phyloP scores from a whole-genome alignment of 2,797 vertebrate genomes.

The Urosaurus nigricauda region DNA sequence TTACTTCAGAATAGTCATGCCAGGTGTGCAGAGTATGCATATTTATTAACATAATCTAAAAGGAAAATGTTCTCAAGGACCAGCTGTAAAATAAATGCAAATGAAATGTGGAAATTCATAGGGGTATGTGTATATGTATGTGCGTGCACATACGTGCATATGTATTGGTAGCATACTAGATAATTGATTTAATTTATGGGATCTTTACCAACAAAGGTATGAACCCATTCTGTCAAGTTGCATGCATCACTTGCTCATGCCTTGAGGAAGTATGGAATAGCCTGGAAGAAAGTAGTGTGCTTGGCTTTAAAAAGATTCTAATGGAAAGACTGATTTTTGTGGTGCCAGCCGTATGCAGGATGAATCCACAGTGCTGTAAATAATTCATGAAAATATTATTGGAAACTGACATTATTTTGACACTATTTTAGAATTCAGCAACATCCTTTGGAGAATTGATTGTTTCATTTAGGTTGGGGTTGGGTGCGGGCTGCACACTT shows the following conservation, averaged over 20 bases:
- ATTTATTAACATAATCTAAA: slow-evolving; percentile 39
- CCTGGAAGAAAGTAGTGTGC: slow-evolving; percentile 64
- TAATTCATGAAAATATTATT: slow-evolving; percentile 53
- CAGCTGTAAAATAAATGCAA: slow-evolving; percentile 41
- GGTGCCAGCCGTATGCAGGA: slow-evolving; percentile 58
- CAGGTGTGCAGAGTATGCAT: neutral
- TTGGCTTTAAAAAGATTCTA: slow-evolving; percentile 62
- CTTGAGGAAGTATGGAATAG: slow-evolving; percentile 55
- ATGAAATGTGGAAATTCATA: slow-evolving; percentile 7
- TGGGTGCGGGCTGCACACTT: too few relatives aligned
- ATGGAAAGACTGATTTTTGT: slow-evolving; percentile 67
- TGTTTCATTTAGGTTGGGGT: slow-evolving; percentile 29
- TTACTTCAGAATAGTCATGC: neutral
- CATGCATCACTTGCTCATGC: slow-evolving; percentile 53
- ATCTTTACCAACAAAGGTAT: slow-evolving; percentile 56
- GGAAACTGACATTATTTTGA: slow-evolving; percentile 62
- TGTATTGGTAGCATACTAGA: slow-evolving; percentile 33
- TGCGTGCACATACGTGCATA: accelerated
- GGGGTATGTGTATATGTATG: neutral
- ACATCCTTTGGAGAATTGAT: slow-evolving; percentile 49
- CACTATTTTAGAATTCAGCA: slow-evolving; percentile 65
- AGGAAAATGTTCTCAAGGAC: slow-evolving; percentile 2
- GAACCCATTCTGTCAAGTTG: slow-evolving; percentile 72
- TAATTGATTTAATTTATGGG: slow-evolving; percentile 53
- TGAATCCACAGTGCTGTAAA: slow-evolving; percentile 48